Conservation (phyloP, 2,113 vertebrate species). For the Ceyx margarethae region DNA sequence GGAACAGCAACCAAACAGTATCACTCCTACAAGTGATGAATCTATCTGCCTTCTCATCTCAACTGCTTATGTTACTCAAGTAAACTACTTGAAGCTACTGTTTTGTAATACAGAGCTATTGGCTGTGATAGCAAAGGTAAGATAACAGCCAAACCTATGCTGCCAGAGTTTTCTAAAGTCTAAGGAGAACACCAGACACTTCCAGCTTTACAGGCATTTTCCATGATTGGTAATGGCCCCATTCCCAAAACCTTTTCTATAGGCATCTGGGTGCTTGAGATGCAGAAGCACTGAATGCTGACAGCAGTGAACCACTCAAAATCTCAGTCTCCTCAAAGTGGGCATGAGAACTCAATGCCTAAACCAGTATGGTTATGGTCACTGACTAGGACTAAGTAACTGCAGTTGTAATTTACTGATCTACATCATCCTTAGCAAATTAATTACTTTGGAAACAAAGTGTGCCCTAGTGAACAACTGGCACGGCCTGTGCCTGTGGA, state of each 20-base stretch:
- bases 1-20: background rate
- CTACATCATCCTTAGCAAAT: background rate
- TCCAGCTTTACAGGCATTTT: background rate
- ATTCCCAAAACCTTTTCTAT: background rate
- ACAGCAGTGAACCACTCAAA: background rate
- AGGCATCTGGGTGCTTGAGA: background rate
- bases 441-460: background rate
- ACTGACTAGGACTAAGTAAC: background rate
- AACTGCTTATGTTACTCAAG: background rate
- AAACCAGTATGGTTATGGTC: background rate
- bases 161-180: background rate
- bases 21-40: background rate
- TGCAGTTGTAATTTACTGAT: background rate
- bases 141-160: background rate
- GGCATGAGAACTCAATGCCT: background rate
- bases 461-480: background rate
- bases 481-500: background rate
- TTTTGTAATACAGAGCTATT: background rate
- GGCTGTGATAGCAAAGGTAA: background rate
- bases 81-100: background rate
- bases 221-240: background rate
- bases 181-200: background rate
- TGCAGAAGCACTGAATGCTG: background rate
- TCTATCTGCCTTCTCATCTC: background rate
- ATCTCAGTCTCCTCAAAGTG: background rate